These are phyloP conservation scores for Ophioderma brevispina DNA, from an alignment of 35 echinoderm and acorn worm genomes.

Conservation along the genomic window DNA sequence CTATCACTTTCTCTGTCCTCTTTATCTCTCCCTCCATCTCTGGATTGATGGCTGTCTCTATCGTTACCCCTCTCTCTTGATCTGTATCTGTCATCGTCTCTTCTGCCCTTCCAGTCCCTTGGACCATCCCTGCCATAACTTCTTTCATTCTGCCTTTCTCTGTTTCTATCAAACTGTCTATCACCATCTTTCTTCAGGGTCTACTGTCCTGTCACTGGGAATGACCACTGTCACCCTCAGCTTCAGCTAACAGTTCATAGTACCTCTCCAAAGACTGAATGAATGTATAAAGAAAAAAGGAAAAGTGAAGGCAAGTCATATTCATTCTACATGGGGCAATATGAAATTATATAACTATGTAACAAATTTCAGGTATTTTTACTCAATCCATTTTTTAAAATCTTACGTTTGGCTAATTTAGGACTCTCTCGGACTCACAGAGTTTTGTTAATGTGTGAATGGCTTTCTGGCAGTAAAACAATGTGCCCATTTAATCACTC, in stretches of 20 bases:
- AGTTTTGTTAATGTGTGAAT: too few relatives aligned
- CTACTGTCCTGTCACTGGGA: not conserved
- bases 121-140: conserved; percentile 16
- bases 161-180: conserved; percentile 28
- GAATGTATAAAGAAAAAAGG: not conserved
- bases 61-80: not conserved
- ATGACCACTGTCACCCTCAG: conserved; percentile 31
- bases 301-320: not conserved
- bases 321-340: too few relatives aligned
- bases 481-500: too few relatives aligned
- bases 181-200: conserved; percentile 44
- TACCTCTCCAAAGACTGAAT: conserved; percentile 82
- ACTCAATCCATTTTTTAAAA: too few relatives aligned
- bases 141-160: conserved; percentile 47
- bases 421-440: too few relatives aligned
- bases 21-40: conserved; percentile 12
- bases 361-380: too few relatives aligned
- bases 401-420: too few relatives aligned
- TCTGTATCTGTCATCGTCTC: conserved; percentile 52
- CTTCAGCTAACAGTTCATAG: conserved; percentile 73
- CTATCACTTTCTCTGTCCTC: not conserved
- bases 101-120: conserved; percentile 24
- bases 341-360: too few relatives aligned
- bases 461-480: too few relatives aligned
- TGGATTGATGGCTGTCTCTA: conserved; percentile 25